A percentile compares a stretch with the other conserved stretches of the same genome.
These are phyloP conservation scores for Chaetogeoica ovagalla DNA, from an alignment of 2,888 invertebrate species.

Conservation along the genomic window DNA sequence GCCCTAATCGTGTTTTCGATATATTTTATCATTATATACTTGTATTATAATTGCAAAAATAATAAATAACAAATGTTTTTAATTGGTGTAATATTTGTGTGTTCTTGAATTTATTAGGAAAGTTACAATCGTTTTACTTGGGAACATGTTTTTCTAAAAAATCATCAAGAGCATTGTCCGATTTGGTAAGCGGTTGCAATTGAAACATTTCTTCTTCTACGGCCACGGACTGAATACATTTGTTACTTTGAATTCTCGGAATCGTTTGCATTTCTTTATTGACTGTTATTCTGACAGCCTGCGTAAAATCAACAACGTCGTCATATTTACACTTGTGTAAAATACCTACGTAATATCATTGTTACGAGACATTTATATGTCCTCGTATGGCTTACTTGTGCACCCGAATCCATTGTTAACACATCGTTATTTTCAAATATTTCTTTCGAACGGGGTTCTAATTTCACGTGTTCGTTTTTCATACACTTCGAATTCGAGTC, in stretches of 20 bases:
- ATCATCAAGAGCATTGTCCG: conserved; percentile 25
- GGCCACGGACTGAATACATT: conserved; percentile 37
- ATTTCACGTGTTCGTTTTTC: conserved; percentile 23
- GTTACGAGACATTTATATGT: background rate
- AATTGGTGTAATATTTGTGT: background rate
- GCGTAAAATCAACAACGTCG: background rate
- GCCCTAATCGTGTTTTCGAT: background rate
- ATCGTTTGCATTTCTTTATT: conserved; percentile 40
- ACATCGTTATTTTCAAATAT: background rate
- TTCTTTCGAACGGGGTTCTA: conserved; percentile 31
- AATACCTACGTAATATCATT: background rate
- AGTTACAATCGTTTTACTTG: conserved; percentile 24
- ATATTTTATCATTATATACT: background rate
- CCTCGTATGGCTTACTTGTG: conserved; percentile 14
- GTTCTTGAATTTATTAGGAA: no score
- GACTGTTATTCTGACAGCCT: conserved; percentile 23
- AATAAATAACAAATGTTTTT: background rate
- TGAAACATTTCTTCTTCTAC: conserved; percentile 44
- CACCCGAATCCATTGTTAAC: conserved; percentile 10
- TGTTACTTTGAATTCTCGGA: conserved; percentile 35
- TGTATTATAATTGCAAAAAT: background rate
- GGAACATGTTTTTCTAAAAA: conserved; percentile 43
- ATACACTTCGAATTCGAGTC: conserved; percentile 1
- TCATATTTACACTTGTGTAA: background rate
- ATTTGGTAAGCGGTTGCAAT: background rate